Percentiles rank a stretch among this genome's conserved stretches.
Evolutionary conservation across 2,797 vertebrate genomes (phyloP).

Genomic region (Typhlichthys eigenmanni): DNA sequence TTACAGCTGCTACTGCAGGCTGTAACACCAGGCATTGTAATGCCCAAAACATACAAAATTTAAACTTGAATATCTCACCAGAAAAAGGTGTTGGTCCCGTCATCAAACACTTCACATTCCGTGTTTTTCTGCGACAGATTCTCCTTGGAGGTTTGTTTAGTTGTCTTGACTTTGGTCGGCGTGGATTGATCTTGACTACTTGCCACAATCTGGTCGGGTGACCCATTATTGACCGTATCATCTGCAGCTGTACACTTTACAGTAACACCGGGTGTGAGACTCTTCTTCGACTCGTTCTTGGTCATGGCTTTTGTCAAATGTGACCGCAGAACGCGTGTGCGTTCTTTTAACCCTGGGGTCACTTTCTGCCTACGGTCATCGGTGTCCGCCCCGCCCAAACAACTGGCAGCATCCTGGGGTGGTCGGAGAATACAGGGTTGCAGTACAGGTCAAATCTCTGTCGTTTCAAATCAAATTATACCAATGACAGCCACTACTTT

Average conservation of each 20-base stretch:
- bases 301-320: constrained; percentile 60
- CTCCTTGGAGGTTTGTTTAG: constrained; percentile 67
- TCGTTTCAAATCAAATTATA: no score
- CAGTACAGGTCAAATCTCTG: no score
- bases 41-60: neutral
- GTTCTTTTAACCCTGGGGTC: constrained; percentile 29
- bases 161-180: constrained; percentile 46
- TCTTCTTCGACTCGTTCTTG: constrained; percentile 71
- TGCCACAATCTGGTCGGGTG: constrained; percentile 33
- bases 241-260: constrained; percentile 43
- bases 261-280: constrained; percentile 42
- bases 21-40: neutral
- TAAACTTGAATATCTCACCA: constrained; percentile 80
- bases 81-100: constrained; percentile 98
- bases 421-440: constrained; percentile 6
- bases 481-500: no score
- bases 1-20: neutral
- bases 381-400: constrained; percentile 61
- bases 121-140: constrained; percentile 77
- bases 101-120: constrained; percentile 93
- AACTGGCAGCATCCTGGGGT: constrained; percentile 59
- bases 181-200: constrained; percentile 38
- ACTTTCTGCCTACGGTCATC: constrained; percentile 47
- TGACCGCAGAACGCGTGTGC: constrained; percentile 9
- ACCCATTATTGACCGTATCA: constrained; percentile 63